Percentiles rank a stretch among this genome's conserved stretches.
Conservation (phyloP, 2,113 vertebrate species). For the Mungos mungo region DNA sequence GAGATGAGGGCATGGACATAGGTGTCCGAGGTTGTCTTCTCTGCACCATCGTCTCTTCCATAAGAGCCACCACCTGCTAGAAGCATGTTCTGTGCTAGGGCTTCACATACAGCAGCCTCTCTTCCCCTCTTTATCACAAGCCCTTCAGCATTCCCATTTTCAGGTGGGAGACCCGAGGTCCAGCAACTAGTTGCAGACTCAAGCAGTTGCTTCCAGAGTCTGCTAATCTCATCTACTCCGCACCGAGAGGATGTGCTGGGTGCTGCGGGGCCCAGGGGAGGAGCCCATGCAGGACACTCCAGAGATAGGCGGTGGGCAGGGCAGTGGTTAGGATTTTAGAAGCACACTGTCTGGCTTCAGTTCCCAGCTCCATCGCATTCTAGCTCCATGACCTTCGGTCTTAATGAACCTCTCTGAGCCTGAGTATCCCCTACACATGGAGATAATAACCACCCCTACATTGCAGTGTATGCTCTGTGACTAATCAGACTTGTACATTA, state of each 20-base stretch:
- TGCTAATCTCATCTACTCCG: background rate
- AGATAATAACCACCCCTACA: too few relatives aligned
- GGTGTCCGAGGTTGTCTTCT: background rate
- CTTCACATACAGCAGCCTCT: fast-evolving
- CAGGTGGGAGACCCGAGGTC: background rate
- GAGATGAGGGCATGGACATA: background rate
- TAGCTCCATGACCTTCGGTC: background rate
- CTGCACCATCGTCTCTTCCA: too few relatives aligned
- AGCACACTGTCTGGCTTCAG: background rate
- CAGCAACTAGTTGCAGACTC: background rate
- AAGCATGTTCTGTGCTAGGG: background rate
- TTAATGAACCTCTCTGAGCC: background rate
- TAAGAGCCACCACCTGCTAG: background rate
- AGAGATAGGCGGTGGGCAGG: background rate
- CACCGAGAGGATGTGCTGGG: background rate
- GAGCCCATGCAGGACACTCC: fast-evolving
- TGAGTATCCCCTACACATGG: background rate
- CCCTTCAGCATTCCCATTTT: background rate
- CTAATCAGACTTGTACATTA: background rate
- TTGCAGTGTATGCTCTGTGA: background rate
- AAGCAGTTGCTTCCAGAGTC: background rate
- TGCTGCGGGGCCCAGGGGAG: background rate
- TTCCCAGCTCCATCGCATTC: background rate
- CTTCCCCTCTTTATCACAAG: background rate
- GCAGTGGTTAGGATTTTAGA: background rate